Evolutionary conservation across 2,113 vertebrate genomes (phyloP).

Genomic region (Echinops telfairi): DNA sequence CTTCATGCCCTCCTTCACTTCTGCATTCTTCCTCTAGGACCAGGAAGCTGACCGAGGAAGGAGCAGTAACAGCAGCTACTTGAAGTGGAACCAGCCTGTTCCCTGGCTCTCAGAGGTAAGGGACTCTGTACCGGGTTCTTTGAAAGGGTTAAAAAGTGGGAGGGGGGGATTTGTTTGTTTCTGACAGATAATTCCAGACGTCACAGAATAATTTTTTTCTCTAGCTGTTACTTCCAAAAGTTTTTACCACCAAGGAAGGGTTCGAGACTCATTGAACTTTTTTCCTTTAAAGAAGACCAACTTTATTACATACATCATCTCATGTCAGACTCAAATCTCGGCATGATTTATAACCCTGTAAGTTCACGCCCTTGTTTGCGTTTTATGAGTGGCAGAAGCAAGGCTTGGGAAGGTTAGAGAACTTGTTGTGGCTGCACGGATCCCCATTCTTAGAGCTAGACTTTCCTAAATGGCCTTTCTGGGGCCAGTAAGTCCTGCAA

Average conservation of each 20-base stretch:
- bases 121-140: not conserved
- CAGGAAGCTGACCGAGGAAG: not conserved
- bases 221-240: not conserved
- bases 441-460: conserved; percentile 22
- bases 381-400: conserved; percentile 15
- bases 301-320: not conserved
- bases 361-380: not conserved
- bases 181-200: not conserved
- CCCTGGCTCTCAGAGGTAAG: conserved; percentile 83
- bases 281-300: not conserved
- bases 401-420: not conserved
- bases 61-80: conserved; percentile 67
- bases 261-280: conserved; percentile 3
- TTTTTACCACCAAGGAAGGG: fast-evolving
- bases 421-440: not conserved
- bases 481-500: not conserved
- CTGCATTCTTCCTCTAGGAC: conserved; percentile 62
- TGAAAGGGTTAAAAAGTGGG: not conserved
- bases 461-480: conserved; percentile 26
- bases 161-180: no score
- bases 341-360: not conserved
- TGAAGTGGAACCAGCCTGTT: conserved; percentile 78
- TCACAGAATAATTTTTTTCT: not conserved
- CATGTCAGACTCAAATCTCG: not conserved
- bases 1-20: not conserved